Conservation (phyloP, 2,113 vertebrate species). For the Miniopterus natalensis region DNA sequence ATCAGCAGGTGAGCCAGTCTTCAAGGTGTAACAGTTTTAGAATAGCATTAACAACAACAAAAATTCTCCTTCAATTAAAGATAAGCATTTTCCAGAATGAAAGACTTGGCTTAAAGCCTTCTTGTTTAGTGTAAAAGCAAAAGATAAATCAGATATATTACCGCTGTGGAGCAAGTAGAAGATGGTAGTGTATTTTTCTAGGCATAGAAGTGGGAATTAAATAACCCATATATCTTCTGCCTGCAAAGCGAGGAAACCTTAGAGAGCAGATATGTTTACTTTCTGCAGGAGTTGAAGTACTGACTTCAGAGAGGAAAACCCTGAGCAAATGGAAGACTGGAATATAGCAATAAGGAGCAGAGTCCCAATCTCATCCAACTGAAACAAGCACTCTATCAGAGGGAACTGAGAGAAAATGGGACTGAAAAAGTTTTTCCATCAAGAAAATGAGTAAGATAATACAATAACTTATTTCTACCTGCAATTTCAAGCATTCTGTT, state of each 20-base stretch:
- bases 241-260: neutral
- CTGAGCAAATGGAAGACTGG: constrained; percentile 3
- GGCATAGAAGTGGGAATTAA: constrained; percentile 63
- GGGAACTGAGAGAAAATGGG: neutral
- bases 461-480: constrained; percentile 1
- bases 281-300: neutral
- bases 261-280: constrained; percentile 22
- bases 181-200: constrained; percentile 37
- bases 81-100: constrained; percentile 46
- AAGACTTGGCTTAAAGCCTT: constrained; percentile 64
- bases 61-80: constrained; percentile 39
- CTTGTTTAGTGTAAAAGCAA: constrained; percentile 18
- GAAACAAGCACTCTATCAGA: neutral
- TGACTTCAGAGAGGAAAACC: constrained; percentile 56
- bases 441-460: neutral
- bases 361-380: neutral
- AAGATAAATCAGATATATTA: constrained; percentile 64
- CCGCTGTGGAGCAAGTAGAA: constrained; percentile 51
- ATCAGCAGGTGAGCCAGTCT: neutral
- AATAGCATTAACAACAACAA: constrained; percentile 56
- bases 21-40: constrained; percentile 5
- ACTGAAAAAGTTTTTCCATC: constrained; percentile 16
- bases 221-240: constrained; percentile 54
- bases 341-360: neutral
- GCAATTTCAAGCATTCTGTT: neutral